These are phyloP conservation scores for Leptodactylus fuscus DNA, from an alignment of 2,113 vertebrate genomes.

Conservation along the genomic window DNA sequence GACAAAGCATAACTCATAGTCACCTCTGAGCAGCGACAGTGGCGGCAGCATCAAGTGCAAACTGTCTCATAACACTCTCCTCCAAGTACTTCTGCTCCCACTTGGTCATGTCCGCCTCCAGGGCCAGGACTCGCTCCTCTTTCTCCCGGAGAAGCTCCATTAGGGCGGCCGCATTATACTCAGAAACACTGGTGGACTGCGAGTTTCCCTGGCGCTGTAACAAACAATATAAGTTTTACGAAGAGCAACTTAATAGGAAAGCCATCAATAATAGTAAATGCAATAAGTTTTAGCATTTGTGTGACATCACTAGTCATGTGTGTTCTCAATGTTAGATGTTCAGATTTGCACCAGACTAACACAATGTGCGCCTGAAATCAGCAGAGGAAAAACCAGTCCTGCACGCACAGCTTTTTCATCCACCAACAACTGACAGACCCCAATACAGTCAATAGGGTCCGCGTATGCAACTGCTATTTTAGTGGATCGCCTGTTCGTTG, in stretches of 20 bases:
- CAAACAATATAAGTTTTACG: background rate
- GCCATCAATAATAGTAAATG: too few relatives aligned
- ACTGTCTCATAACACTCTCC: conserved; percentile 98
- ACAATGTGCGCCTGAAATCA: too few relatives aligned
- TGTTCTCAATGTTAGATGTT: too few relatives aligned
- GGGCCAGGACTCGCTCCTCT: conserved; percentile 93
- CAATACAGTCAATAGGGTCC: too few relatives aligned
- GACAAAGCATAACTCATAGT: conserved; percentile 41
- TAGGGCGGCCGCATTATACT: conserved; percentile 85
- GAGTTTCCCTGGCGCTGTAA: conserved; percentile 87
- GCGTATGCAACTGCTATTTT: too few relatives aligned
- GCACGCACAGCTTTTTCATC: too few relatives aligned
- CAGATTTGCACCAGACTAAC: too few relatives aligned
- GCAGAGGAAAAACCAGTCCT: too few relatives aligned
- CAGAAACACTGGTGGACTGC: conserved; percentile 76
- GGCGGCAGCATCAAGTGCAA: conserved; percentile 93
- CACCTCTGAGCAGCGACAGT: conserved; percentile 93
- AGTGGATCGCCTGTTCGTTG: too few relatives aligned
- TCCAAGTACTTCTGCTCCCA: conserved; percentile 99
- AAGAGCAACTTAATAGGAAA: background rate
- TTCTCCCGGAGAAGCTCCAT: conserved; percentile 98
- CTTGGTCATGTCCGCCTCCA: conserved; percentile 99
- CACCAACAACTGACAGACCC: too few relatives aligned
- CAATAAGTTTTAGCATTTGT: background rate
- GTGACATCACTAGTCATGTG: background rate